Evolutionary conservation across 2,113 vertebrate genomes (phyloP).

Genomic region (Ammodytes marinus): DNA sequence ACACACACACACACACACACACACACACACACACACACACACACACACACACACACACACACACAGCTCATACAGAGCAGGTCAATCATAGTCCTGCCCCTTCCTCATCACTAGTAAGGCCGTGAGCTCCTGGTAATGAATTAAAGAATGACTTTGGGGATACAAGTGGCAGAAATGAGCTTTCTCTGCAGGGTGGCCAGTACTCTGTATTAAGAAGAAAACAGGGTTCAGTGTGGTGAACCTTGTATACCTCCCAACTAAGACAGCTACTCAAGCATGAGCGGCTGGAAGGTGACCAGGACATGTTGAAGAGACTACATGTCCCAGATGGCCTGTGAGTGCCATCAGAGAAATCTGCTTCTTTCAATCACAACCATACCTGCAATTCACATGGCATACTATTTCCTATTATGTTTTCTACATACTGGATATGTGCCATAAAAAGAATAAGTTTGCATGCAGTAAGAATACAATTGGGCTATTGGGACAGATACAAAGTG

Average conservation of each 20-base stretch:
- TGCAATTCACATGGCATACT: too few relatives aligned
- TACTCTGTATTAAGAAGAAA: background rate
- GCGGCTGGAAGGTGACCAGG: background rate
- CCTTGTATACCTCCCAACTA: background rate
- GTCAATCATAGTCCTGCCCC: conserved; percentile 16
- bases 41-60: background rate
- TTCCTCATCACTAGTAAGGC: conserved; percentile 20
- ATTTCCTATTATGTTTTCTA: too few relatives aligned
- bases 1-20: background rate
- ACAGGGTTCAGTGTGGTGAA: background rate
- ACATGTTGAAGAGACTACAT: background rate
- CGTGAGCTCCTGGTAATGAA: conserved; percentile 16
- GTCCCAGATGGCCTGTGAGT: conserved; percentile 16
- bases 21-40: too few relatives aligned
- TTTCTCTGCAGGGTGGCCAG: background rate
- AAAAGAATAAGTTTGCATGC: too few relatives aligned
- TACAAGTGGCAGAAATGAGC: background rate
- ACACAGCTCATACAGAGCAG: conserved; percentile 3
- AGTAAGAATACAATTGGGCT: too few relatives aligned
- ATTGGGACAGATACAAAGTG: too few relatives aligned
- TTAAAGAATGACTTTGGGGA: conserved; percentile 20
- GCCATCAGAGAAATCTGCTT: background rate
- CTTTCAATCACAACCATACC: too few relatives aligned
- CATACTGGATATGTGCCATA: too few relatives aligned
- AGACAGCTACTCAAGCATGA: background rate